A percentile compares a stretch with the other conserved stretches of the same genome.
Evolutionary conservation across 1,140 invertebrate genomes (phyloP).

Genomic region (Aphidius gifuensis): DNA sequence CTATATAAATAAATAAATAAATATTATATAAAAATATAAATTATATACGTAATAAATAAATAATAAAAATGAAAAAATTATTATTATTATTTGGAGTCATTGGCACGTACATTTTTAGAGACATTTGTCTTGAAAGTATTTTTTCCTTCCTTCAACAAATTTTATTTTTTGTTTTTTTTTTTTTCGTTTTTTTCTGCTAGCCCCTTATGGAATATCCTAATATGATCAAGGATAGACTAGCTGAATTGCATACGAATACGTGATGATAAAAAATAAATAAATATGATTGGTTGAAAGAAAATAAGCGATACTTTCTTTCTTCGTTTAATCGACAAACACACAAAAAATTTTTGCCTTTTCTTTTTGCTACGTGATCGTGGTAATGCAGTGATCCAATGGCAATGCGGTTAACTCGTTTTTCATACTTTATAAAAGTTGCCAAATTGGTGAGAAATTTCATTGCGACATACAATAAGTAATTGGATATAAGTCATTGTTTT

Average conservation of each 20-base stretch:
- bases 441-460: slow-evolving; percentile 24
- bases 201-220: slow-evolving; percentile 20
- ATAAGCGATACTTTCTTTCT: neutral
- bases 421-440: slow-evolving; percentile 26
- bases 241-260: slow-evolving; percentile 2
- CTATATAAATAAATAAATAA: no score
- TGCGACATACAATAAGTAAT: slow-evolving; percentile 21
- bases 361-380: slow-evolving; percentile 14
- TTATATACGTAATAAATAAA: neutral
- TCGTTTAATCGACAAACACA: slow-evolving; percentile 25
- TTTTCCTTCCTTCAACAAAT: slow-evolving; percentile 3
- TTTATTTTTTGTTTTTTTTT: slow-evolving; percentile 12
- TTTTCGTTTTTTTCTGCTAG: slow-evolving; percentile 3
- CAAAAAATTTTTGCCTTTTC: neutral
- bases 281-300: neutral
- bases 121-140: neutral
- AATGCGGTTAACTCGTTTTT: slow-evolving; percentile 8
- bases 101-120: slow-evolving; percentile 12
- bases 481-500: neutral
- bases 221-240: slow-evolving; percentile 16
- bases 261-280: slow-evolving; percentile 1
- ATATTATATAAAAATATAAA: neutral
- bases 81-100: slow-evolving; percentile 3
- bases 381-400: slow-evolving; percentile 10
- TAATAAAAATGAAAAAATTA: neutral